These are phyloP conservation scores for Volucella zonaria DNA, from an alignment of 2,888 invertebrate species.

Conservation along the genomic window DNA sequence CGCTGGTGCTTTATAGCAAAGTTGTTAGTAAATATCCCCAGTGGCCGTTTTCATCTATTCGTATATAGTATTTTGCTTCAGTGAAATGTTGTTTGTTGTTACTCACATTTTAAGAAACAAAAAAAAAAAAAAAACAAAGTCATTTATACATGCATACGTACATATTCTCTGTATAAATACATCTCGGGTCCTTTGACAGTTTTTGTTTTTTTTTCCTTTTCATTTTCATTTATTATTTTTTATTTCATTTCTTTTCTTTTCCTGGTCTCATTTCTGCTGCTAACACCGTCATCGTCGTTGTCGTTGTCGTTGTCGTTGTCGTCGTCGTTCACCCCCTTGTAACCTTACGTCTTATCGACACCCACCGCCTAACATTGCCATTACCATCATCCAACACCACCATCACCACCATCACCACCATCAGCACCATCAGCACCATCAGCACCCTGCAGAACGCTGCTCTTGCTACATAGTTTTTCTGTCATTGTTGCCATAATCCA, in stretches of 20 bases:
- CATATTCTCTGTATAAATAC: constrained; percentile 13
- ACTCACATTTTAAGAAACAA: constrained; percentile 39
- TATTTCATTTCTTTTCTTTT: constrained; percentile 14
- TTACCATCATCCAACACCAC: not conserved
- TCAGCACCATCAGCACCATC: not conserved
- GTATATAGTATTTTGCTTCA: constrained; percentile 15
- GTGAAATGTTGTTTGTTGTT: constrained; percentile 35
- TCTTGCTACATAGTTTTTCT: not conserved
- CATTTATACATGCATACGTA: constrained; percentile 29
- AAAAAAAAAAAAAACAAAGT: too few relatives aligned
- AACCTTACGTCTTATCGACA: too few relatives aligned
- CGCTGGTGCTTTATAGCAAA: not conserved
- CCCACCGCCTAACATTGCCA: too few relatives aligned
- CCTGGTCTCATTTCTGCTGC: not conserved
- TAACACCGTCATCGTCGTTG: not conserved
- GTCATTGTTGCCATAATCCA: constrained; percentile 49
- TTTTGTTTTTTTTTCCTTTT: constrained; percentile 6
- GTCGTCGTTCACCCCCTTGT: not conserved
- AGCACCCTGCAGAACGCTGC: too few relatives aligned
- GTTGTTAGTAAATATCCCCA: not conserved
- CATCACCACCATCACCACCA: not conserved
- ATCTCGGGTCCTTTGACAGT: constrained; percentile 40
- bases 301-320: not conserved
- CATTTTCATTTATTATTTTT: not conserved
- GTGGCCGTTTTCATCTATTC: not conserved